Evolutionary conservation across 2,113 vertebrate genomes (phyloP), one percentile per base, ranked within the genome.

Genomic region (Pionites leucogaster): DNA sequence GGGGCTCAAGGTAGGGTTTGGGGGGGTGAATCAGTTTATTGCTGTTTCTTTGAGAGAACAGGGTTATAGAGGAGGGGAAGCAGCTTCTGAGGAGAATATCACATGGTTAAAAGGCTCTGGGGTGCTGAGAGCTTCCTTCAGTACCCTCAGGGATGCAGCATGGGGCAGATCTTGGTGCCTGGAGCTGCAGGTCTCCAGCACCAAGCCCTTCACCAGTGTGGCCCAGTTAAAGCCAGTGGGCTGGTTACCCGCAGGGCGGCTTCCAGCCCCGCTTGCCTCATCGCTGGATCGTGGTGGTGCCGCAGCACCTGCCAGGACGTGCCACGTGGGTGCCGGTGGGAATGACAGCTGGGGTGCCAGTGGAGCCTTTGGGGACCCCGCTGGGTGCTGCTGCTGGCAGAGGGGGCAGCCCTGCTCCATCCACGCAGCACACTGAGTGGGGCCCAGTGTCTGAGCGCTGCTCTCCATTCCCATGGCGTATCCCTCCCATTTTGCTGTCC

Each of bases 401-500:
- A 95, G 74, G 64, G 78, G 68, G 37, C 52, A 79, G 74, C 72
- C 82, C 89, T 81, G 22, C 1, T 63, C 42, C 6, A 23, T 31
- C 22, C 68, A 28, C 87, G 37, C 22, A 33, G 69, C 70, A 29
- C 31, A 3, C 46, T 4, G 60, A 52, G 50, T 1, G 2, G 2
- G 27, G 5, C 46, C 59, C 23, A 10, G 62, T 3, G 1, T 33
- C 12, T 11, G 10, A 11, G 41, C 15, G 22, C 31, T 1, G 1
- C 18, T 69, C 35, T n/a, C 42, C 7, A 1, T 53, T 59, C 46
- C 79, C 29, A 0, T 5, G 7, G 12, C 0, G 0, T 17, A 2
- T 18, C 1, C 44, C 6, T 67, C 31, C 24, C 1, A 0, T 8
- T 0, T 0, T 17, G 35, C 13, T 29, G 42, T 33, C 10, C 50